Percentiles rank a stretch among this genome's conserved stretches.
These are phyloP conservation scores for Drosophila parabipectinata DNA, from an alignment of 1,140 invertebrate species.

Conservation along the genomic window DNA sequence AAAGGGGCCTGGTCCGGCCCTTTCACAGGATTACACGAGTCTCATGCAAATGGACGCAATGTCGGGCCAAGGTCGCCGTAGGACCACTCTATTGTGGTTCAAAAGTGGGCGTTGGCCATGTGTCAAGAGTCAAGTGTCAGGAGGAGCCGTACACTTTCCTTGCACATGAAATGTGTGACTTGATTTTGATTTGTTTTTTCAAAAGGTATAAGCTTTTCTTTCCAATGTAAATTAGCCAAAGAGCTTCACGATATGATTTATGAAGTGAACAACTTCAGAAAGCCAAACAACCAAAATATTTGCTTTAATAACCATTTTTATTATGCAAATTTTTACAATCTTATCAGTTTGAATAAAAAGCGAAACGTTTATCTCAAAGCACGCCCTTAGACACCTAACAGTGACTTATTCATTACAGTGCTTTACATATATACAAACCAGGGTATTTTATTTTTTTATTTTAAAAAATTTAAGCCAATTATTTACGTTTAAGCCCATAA, in stretches of 20 bases:
- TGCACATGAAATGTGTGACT: conserved; percentile 39
- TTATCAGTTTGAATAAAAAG: neutral
- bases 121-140: conserved; percentile 50
- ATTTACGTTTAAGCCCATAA: no score
- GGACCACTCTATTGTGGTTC: conserved; percentile 30
- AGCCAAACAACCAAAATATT: neutral
- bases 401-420: neutral
- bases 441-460: no score
- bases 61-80: conserved; percentile 55
- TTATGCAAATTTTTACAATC: neutral
- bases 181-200: conserved; percentile 21
- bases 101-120: conserved; percentile 53
- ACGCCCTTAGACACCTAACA: neutral
- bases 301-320: neutral
- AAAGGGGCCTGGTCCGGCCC: conserved; percentile 8
- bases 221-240: conserved; percentile 17
- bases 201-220: neutral
- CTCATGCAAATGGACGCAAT: conserved; percentile 42
- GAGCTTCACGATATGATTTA: neutral
- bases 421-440: neutral
- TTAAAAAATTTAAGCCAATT: no score
- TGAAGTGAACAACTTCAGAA: neutral
- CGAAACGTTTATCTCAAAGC: neutral
- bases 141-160: conserved; percentile 34
- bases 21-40: conserved; percentile 2